Base-by-base conservation (phyloP, 2,113 vertebrate species). In the Struthio camelus region DNA sequence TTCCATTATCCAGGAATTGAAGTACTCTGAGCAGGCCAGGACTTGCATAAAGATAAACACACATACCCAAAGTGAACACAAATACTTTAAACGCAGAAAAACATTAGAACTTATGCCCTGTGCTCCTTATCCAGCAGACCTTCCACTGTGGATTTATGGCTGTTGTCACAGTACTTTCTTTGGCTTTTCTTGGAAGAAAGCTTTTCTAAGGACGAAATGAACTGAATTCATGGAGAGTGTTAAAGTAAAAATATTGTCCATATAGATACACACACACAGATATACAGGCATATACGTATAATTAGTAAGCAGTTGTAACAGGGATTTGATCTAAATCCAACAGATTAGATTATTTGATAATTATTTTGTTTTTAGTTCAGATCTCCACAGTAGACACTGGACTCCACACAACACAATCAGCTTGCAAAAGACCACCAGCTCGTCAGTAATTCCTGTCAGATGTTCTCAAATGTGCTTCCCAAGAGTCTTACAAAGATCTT, bases 1-100 rank as follows among this genome's bases (percentile, higher is more conserved):
- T 91, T 95, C 81, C 81, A 94, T 96, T 95, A 94, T 67, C 53
- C 44, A 83, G 91, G 80, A 96, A 82, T 32, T 93, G 89, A 95
- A 94, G 48, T 66, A 54, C 87, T 70, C 84, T 80, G 89, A 94
- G 58, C 91, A 87, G 78, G 87, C 50, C 84, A 92, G 75, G 89
- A 85, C 84, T 94, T 42, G 75, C 86, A 91, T 95, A 87, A 94
- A 92, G 80, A 92, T 93, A 90, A 95, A 92, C 61, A 70, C 66
- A 85, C 7, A 1, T 53, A 73, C 70, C 62, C 71, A 22, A 80
- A 92, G 27, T 30, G 80, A 92, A 30, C 56, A 2, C 73, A 85
- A 94, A 70, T 59, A 58, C 48, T 91, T 95, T 62, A 89, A 92
- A 91, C 69, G 58, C 19, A 67, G 44, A 77, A 83, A 58, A 80